These are phyloP conservation scores for Chelonus insularis DNA, from an alignment of 1,140 invertebrate genomes.

Conservation along the genomic window DNA sequence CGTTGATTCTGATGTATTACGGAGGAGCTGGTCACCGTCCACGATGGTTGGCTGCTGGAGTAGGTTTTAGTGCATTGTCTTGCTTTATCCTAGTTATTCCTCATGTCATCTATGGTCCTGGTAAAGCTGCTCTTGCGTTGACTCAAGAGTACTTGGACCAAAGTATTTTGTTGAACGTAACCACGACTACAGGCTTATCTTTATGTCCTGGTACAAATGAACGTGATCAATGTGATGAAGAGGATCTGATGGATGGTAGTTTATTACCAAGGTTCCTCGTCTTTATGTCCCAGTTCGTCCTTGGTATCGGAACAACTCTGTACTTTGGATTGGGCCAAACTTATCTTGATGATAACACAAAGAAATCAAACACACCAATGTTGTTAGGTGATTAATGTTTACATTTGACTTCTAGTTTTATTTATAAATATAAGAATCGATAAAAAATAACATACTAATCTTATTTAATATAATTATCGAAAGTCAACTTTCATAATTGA, in stretches of 20 bases:
- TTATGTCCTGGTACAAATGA: constrained; percentile 40
- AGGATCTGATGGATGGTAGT: constrained; percentile 52
- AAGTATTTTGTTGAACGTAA: constrained; percentile 39
- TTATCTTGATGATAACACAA: constrained; percentile 72
- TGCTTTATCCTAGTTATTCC: constrained; percentile 69
- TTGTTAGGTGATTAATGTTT: constrained; percentile 62
- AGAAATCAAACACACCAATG: constrained; percentile 69
- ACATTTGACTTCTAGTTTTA: neutral
- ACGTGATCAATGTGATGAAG: constrained; percentile 56
- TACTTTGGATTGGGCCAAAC: constrained; percentile 71
- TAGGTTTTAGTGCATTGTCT: constrained; percentile 65
- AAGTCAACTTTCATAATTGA: too few relatives aligned
- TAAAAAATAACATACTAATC: neutral
- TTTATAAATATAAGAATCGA: neutral
- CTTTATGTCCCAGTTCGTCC: constrained; percentile 71
- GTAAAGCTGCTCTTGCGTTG: constrained; percentile 59
- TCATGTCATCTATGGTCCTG: constrained; percentile 71
- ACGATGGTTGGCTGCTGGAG: constrained; percentile 69
- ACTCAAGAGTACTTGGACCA: constrained; percentile 56
- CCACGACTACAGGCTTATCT: constrained; percentile 37
- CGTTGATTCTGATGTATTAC: constrained; percentile 64
- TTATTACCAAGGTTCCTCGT: constrained; percentile 66
- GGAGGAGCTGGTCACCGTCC: constrained; percentile 66
- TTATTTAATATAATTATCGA: too few relatives aligned
- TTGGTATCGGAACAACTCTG: constrained; percentile 70